These are phyloP conservation scores for Stenotaenia linearis DNA, from an alignment of 2,888 invertebrate genomes.

Conservation along the genomic window DNA sequence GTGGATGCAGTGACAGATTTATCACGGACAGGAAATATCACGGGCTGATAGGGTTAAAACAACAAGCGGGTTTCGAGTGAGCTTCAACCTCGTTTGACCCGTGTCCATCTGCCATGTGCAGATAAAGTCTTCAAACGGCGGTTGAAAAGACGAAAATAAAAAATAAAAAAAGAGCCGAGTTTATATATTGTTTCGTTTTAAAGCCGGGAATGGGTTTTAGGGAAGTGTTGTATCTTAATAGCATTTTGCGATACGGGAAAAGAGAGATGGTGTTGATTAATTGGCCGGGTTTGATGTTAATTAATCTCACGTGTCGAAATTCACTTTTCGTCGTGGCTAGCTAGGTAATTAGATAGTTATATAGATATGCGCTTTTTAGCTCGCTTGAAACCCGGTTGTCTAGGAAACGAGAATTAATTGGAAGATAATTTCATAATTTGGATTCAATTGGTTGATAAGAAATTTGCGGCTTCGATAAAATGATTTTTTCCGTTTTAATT, in stretches of 20 bases:
- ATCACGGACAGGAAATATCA: constrained; percentile 15
- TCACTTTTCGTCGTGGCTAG: background rate
- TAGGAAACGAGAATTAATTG: background rate
- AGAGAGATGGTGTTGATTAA: constrained; percentile 8
- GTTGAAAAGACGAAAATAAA: background rate
- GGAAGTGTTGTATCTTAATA: background rate
- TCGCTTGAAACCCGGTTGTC: background rate
- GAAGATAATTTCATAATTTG: constrained; percentile 10
- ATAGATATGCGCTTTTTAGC: background rate
- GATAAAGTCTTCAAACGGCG: constrained; percentile 1
- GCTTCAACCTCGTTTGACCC: background rate
- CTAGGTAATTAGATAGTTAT: background rate
- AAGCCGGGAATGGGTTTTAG: background rate
- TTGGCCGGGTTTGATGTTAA: constrained; percentile 14
- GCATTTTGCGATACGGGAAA: background rate
- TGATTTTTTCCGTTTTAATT: background rate
- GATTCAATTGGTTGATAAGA: background rate
- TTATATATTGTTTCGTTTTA: background rate
- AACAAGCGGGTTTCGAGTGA: constrained; percentile 10
- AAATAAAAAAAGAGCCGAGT: background rate
- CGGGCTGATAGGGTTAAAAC: constrained; percentile 26
- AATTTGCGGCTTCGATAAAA: background rate
- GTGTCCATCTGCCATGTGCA: constrained; percentile 13
- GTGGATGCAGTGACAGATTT: constrained; percentile 18
- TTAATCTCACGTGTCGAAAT: constrained; percentile 19